phyloP scores from a whole-genome alignment of 1,140 invertebrate genomes.

The Drosophila pachea region DNA sequence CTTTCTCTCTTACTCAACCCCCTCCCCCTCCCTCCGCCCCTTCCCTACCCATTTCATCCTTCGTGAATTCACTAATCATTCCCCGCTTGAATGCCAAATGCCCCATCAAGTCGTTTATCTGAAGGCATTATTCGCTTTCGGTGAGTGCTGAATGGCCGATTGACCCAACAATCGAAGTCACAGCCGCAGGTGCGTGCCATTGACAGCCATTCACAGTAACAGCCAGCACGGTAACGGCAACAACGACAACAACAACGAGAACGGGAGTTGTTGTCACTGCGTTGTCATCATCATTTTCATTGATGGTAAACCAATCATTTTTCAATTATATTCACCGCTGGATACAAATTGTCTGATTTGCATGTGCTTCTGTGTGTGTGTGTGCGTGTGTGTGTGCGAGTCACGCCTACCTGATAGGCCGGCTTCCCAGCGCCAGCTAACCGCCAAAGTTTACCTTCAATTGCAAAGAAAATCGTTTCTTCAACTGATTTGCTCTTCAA shows the following conservation, averaged over 20 bases:
- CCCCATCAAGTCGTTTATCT: conserved; percentile 16
- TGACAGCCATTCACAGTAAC: conserved; percentile 58
- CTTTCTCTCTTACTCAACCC: no score
- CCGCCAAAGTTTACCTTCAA: conserved; percentile 9
- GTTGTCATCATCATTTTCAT: conserved; percentile 76
- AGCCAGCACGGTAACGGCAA: conserved; percentile 23
- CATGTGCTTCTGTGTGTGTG: conserved; percentile 30
- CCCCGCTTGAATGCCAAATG: conserved; percentile 16
- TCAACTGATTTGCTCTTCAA: conserved; percentile 11
- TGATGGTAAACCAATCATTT: conserved; percentile 78
- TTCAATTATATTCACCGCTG: conserved; percentile 78
- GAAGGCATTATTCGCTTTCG: conserved; percentile 10
- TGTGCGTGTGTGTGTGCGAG: conserved; percentile 7
- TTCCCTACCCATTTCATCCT: not conserved
- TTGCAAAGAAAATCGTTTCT: conserved; percentile 17
- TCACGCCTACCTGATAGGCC: conserved; percentile 11
- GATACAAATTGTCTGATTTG: conserved; percentile 78
- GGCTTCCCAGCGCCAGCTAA: not conserved
- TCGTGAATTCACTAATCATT: conserved; percentile 3
- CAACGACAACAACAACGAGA: conserved; percentile 26
- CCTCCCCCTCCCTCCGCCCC: not conserved
- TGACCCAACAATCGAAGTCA: conserved; percentile 65
- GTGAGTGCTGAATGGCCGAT: conserved; percentile 56
- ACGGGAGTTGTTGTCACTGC: conserved; percentile 43
- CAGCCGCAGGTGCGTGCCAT: conserved; percentile 63